Base-by-base conservation (phyloP, 23 tunicate genomes). In the Styela clava region DNA sequence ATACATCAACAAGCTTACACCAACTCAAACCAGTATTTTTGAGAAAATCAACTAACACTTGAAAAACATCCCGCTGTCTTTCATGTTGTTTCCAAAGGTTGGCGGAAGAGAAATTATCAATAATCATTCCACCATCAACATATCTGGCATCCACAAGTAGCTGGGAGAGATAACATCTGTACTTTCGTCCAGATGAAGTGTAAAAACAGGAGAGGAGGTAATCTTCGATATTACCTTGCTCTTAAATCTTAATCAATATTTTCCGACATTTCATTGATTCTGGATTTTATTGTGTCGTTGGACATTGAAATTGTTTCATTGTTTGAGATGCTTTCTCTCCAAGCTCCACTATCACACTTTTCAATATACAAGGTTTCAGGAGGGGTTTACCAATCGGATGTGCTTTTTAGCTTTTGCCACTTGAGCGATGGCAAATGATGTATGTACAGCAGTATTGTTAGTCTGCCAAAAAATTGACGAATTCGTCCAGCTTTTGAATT, bases 151-250 rank as follows among this genome's bases (percentile, higher is more conserved):
- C 9, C 70, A 79, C 83, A 32, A 69, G 61, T 9, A 81, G 79
- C 79, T 81, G 85, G 16, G 79, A 71, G 61, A 72, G 81, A 81
- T 81, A 21, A 81, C 81, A 70, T 81, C 69, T n/a, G 85, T 81
- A 30, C 31, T 81, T 34, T 81, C 85, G 34, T 81, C 85, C 79
- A 81, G 28, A 31, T 81, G 85, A 71, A 81, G 81, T 16, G 62
- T 79, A 81, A 81, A 81, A 72, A 18, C 29, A 72, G 61, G 18
- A 81, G 33, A 69, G 74, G 21, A 70, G 21, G 71, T 37, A 71
- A 33, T 16, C 9, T 9, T 5, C 9, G 70, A 9, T 5, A 65
- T 65, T 5, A 16, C 18, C 18, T 65, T 9, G 9, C 81, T 71
- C 79, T 72, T 18, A 69, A n/a, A n/a, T n/a, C n/a, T n/a, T n/a